These are phyloP conservation scores for Psettodes erumei DNA, from an alignment of 2,113 vertebrate genomes.

Conservation along the genomic window DNA sequence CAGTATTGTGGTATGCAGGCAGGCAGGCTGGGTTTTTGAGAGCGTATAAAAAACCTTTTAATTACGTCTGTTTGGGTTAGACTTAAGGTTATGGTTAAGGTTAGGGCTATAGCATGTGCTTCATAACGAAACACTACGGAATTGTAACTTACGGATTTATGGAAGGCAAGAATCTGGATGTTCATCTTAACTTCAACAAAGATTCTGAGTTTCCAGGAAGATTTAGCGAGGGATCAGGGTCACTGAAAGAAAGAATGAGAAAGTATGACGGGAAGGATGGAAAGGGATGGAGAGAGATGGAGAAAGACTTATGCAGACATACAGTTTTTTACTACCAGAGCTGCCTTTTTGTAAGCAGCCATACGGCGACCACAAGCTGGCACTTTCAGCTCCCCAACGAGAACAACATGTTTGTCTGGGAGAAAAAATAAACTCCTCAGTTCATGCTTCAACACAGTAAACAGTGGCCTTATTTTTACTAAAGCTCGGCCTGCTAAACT, in stretches of 20 bases:
- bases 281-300: slow-evolving; percentile 20
- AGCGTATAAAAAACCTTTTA: slow-evolving; percentile 78
- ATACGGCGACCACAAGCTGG: slow-evolving; percentile 66
- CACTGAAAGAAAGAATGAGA: slow-evolving; percentile 15
- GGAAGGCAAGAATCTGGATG: slow-evolving; percentile 24
- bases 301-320: slow-evolving; percentile 42
- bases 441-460: slow-evolving; percentile 55
- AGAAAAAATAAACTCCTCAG: slow-evolving; percentile 59
- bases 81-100: slow-evolving; percentile 70
- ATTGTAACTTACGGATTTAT: slow-evolving; percentile 34
- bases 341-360: slow-evolving; percentile 52
- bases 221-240: neutral
- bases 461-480: slow-evolving; percentile 59
- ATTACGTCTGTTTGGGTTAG: slow-evolving; percentile 76
- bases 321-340: slow-evolving; percentile 59
- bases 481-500: slow-evolving; percentile 28
- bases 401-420: slow-evolving; percentile 76
- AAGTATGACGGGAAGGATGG: slow-evolving; percentile 19
- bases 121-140: slow-evolving; percentile 53
- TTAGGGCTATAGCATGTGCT: slow-evolving; percentile 59
- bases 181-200: neutral
- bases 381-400: slow-evolving; percentile 59
- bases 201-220: slow-evolving; percentile 12
- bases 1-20: slow-evolving; percentile 66
- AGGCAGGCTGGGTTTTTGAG: slow-evolving; percentile 65